Evolutionary conservation across 2,113 vertebrate genomes (phyloP), one percentile per base, ranked within the genome.

Genomic region (Gila orcuttii): DNA sequence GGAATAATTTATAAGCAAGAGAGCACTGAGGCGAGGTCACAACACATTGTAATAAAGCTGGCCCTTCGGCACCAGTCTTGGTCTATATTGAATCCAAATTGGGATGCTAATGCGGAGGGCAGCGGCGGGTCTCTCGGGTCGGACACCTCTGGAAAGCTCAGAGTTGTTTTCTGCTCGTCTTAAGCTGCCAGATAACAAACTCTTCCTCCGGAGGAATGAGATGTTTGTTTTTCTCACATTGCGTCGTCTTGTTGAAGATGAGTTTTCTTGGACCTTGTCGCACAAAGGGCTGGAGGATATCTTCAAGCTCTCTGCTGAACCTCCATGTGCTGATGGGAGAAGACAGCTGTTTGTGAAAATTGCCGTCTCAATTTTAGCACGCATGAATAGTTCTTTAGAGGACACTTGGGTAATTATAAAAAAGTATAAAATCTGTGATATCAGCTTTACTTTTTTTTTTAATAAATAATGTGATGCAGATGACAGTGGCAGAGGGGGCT

Each of bases 1-100:
- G 57, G 75, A 73, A 86, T 75, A 60, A 83, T 83, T 81, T 77
- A 84, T 87, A 62, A 82, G 45, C 31, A 50, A 50, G 79, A 10
- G 13, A 59, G 64, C 73, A 36, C 74, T 85, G 82, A 87, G 88
- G 68, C 60, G 66, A 85, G 85, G 57, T 82, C 71, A 4, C 13
- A 31, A 47, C 47, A 69, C 71, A 73, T 28, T 82, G 68, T 76
- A 80, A 84, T 87, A 84, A 84, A 79, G 86, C 50, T n/a, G 21
- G 23, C 60, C 71, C 83, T 71, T 75, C 17, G 31, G 82, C 86
- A 71, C 7, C 52, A 45, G 23, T 39, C 52, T 47, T 73, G 28
- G 39, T 84, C 25, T 79, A 77, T 87, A 85, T 87, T 84, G 50
- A 87, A 85, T 28, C 39, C n/a, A 62, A 84, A 89, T 86, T 87